Percentiles rank a stretch among this genome's conserved stretches.
phyloP scores from a whole-genome alignment of 2,113 vertebrate genomes.

The Ondatra zibethicus region DNA sequence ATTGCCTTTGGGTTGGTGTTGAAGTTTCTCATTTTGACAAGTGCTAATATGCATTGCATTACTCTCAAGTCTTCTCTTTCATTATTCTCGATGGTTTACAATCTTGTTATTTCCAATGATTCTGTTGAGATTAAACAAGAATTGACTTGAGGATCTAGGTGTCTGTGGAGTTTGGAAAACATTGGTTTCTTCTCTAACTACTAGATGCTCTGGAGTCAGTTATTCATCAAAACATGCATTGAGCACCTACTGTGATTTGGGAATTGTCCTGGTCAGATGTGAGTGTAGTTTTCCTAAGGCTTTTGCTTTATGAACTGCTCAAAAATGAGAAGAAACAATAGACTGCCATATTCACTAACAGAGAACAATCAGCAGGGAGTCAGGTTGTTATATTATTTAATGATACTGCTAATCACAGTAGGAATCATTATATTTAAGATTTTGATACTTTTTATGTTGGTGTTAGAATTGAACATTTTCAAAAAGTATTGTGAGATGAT shows the following conservation, averaged over 20 bases:
- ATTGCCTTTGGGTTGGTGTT: background rate
- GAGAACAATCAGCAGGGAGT: background rate
- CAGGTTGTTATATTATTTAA: background rate
- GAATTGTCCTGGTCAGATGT: slow-evolving; percentile 7
- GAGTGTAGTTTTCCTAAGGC: background rate
- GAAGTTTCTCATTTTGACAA: background rate
- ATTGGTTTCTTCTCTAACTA: background rate
- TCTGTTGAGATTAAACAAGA: background rate
- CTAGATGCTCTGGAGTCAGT: background rate
- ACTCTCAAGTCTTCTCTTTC: background rate
- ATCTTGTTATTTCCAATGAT: background rate
- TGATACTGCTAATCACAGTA: background rate
- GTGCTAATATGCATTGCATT: background rate
- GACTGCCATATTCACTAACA: background rate
- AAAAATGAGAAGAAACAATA: slow-evolving; percentile 5
- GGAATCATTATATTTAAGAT: slow-evolving; percentile 3
- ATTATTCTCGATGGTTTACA: background rate
- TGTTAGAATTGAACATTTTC: slow-evolving; percentile 16
- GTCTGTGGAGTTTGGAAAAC: slow-evolving; percentile 4
- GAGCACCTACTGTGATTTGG: background rate
- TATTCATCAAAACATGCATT: background rate
- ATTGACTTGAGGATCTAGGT: background rate
- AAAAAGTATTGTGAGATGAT: slow-evolving; percentile 1
- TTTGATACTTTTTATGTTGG: slow-evolving; percentile 16
- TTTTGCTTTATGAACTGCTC: background rate